Base-by-base conservation (phyloP, 1,140 invertebrate species). In the Euschistus heros region DNA sequence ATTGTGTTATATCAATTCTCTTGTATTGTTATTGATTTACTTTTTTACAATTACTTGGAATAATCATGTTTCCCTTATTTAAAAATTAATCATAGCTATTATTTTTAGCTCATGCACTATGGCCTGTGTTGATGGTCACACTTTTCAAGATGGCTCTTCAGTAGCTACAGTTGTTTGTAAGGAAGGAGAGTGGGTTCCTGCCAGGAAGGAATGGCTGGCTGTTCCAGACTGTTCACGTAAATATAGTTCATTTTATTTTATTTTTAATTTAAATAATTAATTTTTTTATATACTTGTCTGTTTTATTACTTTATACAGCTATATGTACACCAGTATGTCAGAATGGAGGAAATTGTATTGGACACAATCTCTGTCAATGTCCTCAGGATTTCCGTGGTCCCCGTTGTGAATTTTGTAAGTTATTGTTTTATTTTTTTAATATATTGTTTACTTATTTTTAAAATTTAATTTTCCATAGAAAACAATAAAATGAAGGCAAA, bases 321-420 rank as follows among this genome's bases (percentile, higher is more conserved):
- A 80, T 83, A 26, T 92, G 90, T 69, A 71, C 80, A 62, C 89
- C 88, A 1, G 77, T 82, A 0, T 92, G 90, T 71, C 66, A 79
- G 63, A 91, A 92, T 71, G 87, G 85, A 8, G 90, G 89, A 0
- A 79, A 80, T 52, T 93, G 90, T 74, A 75, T 91, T 0, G 80
- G 84, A 0, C 79, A 82, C 13, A 86, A 91, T 73, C 76, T 81
- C 2, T 93, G 90, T 64, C 82, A 88, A 67, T 93, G 90, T 71
- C 80, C 86, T 0, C 76, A 82, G 60, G 81, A 85, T 15, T 89
- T 80, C 70, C 79, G 83, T 60, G 89, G 89, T 5, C 77, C 82
- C 0, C 82, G 84, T 66, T 91, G 89, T 70, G 87, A 91, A 77
- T 89, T 87, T 70, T 76, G 88, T 89, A 76, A 84, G 83, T 77